Conservation (phyloP, 2,113 vertebrate species). For the Eptesicus fuscus region DNA sequence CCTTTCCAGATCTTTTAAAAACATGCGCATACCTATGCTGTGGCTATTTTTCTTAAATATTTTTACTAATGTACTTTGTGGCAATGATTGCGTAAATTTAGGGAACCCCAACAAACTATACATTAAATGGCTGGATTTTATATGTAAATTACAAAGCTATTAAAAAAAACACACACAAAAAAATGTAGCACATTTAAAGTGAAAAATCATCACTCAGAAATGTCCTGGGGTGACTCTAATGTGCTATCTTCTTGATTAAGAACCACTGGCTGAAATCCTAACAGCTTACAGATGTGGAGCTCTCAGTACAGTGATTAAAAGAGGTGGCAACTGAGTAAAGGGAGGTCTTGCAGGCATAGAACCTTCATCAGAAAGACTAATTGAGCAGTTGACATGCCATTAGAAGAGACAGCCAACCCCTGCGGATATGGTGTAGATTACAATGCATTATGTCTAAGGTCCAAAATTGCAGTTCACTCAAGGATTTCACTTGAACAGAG, state of each 20-base stretch:
- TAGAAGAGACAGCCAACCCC: background rate
- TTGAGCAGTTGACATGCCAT: background rate
- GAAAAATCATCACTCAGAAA: conserved; percentile 10
- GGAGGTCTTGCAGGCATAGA: background rate
- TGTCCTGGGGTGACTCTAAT: conserved; percentile 1
- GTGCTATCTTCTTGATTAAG: conserved; percentile 37
- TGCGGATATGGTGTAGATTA: background rate
- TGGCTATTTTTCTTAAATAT: background rate
- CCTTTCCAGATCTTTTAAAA: background rate
- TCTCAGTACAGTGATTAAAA: conserved; percentile 3
- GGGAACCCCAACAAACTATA: background rate
- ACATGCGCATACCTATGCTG: background rate
- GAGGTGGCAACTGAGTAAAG: background rate
- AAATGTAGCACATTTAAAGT: background rate
- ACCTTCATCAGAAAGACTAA: conserved; percentile 11
- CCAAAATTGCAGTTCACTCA: background rate
- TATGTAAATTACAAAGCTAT: background rate
- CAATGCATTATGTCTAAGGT: background rate
- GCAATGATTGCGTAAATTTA: background rate
- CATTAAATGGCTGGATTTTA: background rate
- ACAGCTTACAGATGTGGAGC: background rate
- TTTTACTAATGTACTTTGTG: background rate
- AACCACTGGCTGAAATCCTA: background rate
- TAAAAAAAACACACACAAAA: background rate
- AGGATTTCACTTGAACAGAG: background rate